Base-by-base conservation (phyloP, 2,888 invertebrate genomes). In the Masnerella sp. region DNA sequence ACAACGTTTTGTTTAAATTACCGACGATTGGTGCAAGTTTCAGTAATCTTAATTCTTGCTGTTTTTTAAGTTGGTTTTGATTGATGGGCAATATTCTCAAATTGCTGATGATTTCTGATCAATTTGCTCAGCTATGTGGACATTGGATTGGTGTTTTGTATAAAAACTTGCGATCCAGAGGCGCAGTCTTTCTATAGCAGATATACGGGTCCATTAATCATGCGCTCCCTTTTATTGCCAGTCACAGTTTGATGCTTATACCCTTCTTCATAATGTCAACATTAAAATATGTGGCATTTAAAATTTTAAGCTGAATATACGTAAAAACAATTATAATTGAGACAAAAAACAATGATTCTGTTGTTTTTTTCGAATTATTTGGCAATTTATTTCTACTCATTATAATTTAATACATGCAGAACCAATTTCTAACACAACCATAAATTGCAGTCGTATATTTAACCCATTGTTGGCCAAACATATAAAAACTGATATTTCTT, bases 141-240 rank as follows among this genome's bases (percentile, higher is more conserved):
- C 36, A 15, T 36, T 38, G 18, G 7, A 17, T 38, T 38, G 18
- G 18, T 17, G 18, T 38, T 17, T 18, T 8, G 17, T 9, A 18
- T 18, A 17, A 17, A 38, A 18, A 17, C 38, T 38, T 3, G 38
- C 38, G 17, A 15, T 2, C 18, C 15, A 7, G 18, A 15, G 14
- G 12, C 15, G 36, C 36, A 15, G 14, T 36, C 36, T 14, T 36
- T 36, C 36, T 36, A 36, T 40, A 17, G 18, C 25, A 15, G 8
- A 15, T 15, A 45, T 28, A 5, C 45, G 14, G 9, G 28, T 8
- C 14, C 28, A 45, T 45, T 45, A 45, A 45, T 45, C 45, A 45
- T 45, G 12, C 28, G n/a, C 45, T 28, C 28, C 28, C 45, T 14
- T 25, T 15, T 14, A 28, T 11, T 32, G 11, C 5, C 18, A 18